phyloP scores from a whole-genome alignment of 37 sponge, comb jelly and placozoan species.

The Ianthella basta region DNA sequence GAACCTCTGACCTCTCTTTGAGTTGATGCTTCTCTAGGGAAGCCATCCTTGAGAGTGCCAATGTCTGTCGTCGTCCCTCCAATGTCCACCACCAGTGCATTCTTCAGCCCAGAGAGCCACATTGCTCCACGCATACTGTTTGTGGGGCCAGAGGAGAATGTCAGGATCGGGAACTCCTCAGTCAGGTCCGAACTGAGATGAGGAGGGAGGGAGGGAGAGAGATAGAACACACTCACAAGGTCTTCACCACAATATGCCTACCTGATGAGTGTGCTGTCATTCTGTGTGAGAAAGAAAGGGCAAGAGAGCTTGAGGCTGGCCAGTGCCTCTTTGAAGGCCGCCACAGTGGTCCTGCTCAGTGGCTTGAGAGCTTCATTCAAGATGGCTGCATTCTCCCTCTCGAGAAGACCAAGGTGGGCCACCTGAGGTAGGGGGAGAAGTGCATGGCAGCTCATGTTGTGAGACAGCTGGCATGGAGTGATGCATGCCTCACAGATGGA shows the following conservation, averaged over 20 bases:
- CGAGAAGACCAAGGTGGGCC: conserved; percentile 71
- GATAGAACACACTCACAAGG: too few relatives aligned
- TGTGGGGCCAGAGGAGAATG: conserved; percentile 87
- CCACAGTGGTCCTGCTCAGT: conserved; percentile 54
- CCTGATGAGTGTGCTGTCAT: conserved; percentile 94
- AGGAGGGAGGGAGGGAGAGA: not conserved
- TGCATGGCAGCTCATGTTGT: not conserved
- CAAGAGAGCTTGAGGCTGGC: conserved; percentile 44
- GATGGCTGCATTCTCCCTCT: conserved; percentile 89
- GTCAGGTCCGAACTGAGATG: conserved; percentile 60
- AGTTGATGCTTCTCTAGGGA: conserved; percentile 79
- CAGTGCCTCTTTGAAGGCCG: conserved; percentile 72
- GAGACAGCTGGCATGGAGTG: too few relatives aligned
- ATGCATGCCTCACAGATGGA: not conserved
- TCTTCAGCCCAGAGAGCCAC: conserved; percentile 61
- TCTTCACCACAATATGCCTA: conserved; percentile 1
- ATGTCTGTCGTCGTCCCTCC: conserved; percentile 89
- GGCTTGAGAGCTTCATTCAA: conserved; percentile 83
- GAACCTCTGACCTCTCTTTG: conserved; percentile 68
- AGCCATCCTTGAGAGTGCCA: conserved; percentile 72
- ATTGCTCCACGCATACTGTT: conserved; percentile 90
- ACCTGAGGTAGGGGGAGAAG: conserved; percentile 36
- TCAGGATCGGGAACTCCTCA: conserved; percentile 67
- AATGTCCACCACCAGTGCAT: conserved; percentile 87
- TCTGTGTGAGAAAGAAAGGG: conserved; percentile 83